A percentile compares a stretch with the other conserved stretches of the same genome.
phyloP scores from a whole-genome alignment of 2,888 invertebrate genomes.

The Euzophera pinguis region DNA sequence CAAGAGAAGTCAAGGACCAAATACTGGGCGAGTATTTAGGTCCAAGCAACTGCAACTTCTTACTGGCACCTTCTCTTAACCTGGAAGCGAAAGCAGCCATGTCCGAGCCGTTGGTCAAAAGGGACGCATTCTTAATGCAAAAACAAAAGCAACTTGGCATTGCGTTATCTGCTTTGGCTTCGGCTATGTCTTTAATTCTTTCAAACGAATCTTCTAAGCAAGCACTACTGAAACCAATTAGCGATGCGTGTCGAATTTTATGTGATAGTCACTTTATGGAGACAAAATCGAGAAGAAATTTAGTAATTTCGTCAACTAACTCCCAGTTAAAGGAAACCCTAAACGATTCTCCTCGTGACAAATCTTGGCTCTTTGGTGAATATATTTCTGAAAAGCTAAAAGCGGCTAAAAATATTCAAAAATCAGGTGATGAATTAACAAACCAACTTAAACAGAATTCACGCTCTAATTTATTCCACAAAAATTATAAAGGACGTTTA shows the following conservation, averaged over 20 bases:
- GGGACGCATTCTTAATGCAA: background rate
- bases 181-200: too few relatives aligned
- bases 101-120: background rate
- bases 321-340: too few relatives aligned
- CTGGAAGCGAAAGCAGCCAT: constrained; percentile 15
- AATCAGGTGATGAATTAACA: background rate
- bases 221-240: too few relatives aligned
- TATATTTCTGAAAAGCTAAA: background rate
- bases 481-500: background rate
- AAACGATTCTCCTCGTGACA: background rate
- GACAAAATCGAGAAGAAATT: background rate
- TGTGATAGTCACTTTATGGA: background rate
- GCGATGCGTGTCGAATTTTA: background rate
- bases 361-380: background rate
- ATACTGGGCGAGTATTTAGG: constrained; percentile 8
- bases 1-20: constrained; percentile 12
- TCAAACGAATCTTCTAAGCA: too few relatives aligned
- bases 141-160: background rate
- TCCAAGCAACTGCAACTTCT: constrained; percentile 13
- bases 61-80: constrained; percentile 14
- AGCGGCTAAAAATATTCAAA: background rate
- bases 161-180: too few relatives aligned
- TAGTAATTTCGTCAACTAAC: too few relatives aligned
- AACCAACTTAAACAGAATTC: background rate
- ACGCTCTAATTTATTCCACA: background rate